Evolutionary conservation across 2,797 vertebrate genomes (phyloP), one percentile per base, ranked within the genome.

Genomic region (Taenioides sp.): DNA sequence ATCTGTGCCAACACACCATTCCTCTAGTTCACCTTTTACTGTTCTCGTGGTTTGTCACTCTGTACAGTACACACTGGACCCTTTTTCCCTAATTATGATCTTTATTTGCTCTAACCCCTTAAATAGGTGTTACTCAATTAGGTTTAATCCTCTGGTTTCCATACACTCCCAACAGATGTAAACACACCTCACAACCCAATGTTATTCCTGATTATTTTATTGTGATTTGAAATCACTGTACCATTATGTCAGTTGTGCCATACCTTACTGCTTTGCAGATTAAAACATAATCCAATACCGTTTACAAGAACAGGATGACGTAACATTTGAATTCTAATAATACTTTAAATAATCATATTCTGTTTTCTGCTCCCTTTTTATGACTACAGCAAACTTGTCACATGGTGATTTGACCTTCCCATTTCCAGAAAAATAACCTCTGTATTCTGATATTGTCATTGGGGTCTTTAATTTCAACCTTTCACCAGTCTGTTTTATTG

Each of bases 21-120:
- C 54, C 70, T 61, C 43, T 27, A 65, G 67, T 66, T 68, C 11
- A 16, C 20, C 43, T 71, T 77, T 77, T 61, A 75, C 70, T 69
- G 65, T 76, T 78, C 78, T 72, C 69, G 43, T 61, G 69, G 23
- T 68, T 75, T 75, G 69, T 68, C 69, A 72, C 43, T 47, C 37
- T 73, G 77, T 73, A 27, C 25, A 16, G 3, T 60, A 73, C 31
- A 73, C 3, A 31, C 16, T 47, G 47, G n/a, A 28, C 28, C n/a
- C 65, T 57, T 65, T 23, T 31, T 59, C 58, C 11, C 28, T 55
- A 65, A 70, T 55, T 22, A 52, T 40, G 34, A 49, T 20, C 17
- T 72, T 28, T 66, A 23, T 57, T 55, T 47, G 6, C 7, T 40
- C 55, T 54, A 52, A 28, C 47, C 4, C 54, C 20, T 66, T 47